A percentile compares a stretch with the other conserved stretches of the same genome.
phyloP scores from a whole-genome alignment of 2,797 vertebrate genomes.

The Poecile montanus region DNA sequence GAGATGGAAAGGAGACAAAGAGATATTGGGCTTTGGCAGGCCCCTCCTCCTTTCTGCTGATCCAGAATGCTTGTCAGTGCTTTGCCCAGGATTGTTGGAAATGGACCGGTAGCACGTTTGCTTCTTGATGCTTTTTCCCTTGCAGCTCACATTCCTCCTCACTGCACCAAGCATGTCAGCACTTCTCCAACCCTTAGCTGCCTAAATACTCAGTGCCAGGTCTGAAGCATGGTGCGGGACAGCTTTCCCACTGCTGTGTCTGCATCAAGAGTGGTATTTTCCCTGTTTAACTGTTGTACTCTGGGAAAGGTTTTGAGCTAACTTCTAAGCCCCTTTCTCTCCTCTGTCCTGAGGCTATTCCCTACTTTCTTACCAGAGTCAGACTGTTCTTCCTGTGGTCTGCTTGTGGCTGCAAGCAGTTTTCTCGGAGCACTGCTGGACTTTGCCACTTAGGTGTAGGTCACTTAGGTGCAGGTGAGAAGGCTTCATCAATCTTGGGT shows the following conservation, averaged over 20 bases:
- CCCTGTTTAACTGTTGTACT: background rate
- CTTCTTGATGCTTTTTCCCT: background rate
- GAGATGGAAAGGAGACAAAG: background rate
- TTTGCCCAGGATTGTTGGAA: conserved; percentile 12
- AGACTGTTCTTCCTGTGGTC: background rate
- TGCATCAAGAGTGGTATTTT: background rate
- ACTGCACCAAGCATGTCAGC: fast-evolving
- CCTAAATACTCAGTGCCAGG: background rate
- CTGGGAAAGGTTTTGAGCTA: background rate
- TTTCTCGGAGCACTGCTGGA: background rate
- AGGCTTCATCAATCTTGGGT: background rate
- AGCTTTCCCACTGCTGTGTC: background rate
- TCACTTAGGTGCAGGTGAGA: background rate
- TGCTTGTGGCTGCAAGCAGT: background rate
- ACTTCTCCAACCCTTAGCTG: background rate
- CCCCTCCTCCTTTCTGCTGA: background rate
- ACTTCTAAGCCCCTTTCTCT: background rate
- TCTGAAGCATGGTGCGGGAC: background rate
- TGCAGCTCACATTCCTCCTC: background rate
- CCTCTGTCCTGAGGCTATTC: background rate
- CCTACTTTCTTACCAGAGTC: background rate
- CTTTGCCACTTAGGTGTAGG: background rate
- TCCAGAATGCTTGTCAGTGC: background rate
- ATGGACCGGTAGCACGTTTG: background rate
- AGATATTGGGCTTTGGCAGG: background rate